Base-by-base conservation (phyloP, 2,888 invertebrate species). In the Andrena camellia region DNA sequence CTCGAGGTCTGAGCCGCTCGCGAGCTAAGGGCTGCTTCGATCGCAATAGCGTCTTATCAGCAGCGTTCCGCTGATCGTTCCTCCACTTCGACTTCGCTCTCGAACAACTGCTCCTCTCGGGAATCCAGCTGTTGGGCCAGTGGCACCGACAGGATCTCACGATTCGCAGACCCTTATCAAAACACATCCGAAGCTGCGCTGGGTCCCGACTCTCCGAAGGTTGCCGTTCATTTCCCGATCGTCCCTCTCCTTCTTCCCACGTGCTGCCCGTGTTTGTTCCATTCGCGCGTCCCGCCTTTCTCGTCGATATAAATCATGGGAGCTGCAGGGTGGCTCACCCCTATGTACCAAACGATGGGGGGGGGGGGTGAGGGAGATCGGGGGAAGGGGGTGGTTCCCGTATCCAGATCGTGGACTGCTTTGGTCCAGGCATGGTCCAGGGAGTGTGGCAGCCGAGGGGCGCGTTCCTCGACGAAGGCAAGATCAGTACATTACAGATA, bases 401-500 rank as follows among this genome's bases (percentile, higher is more conserved):
- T 85, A 88, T 86, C 86, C 85, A 83, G 88, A 90, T 89, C 85
- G 84, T 83, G 77, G 87, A 81, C 73, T 75, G 50, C 81, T 78
- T 17, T 85, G 86, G 90, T 88, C 90, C 88, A 84, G 75, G 84
- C 83, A 81, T 78, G 75, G 84, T 85, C 84, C 85, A 86, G 80
- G 83, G 73, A 73, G 62, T 77, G 42, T 64, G 73, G 59, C 79
- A 81, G 64, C 70, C 70, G 69, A 79, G 83, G 86, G 89, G 81
- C 83, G 86, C 77, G 77, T 63, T 81, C 86, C 78, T 88, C 92
- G 91, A 91, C 91, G 90, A 91, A 91, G 92, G 92, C 91, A 91
- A 93, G 94, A 94, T 94, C 94, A 93, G 93, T 94, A 94, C 94
- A 93, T 94, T 93, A 94, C 93, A 93, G 94, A 93, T 94, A 94